Conservation (phyloP, 2,113 vertebrate species). For the Lepus europaeus region DNA sequence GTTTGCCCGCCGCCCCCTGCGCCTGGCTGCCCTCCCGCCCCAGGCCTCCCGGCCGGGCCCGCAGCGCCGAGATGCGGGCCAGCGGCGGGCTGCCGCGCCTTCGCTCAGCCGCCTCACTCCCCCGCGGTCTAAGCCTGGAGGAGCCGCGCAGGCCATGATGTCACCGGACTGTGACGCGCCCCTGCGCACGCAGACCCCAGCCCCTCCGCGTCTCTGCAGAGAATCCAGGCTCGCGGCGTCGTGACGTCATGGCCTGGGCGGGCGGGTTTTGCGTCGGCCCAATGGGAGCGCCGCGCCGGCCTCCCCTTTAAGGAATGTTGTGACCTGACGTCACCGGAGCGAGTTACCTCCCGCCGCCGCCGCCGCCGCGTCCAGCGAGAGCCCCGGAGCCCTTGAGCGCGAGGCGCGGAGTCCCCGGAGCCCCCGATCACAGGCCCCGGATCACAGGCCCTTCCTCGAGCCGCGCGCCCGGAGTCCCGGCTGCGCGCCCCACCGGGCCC, state of each 20-base stretch:
- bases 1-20: neutral
- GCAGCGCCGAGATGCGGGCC: neutral
- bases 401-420: slow-evolving; percentile 63
- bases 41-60: too few relatives aligned
- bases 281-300: slow-evolving; percentile 77
- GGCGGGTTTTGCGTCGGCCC: slow-evolving; percentile 81
- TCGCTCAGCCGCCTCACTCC: neutral
- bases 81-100: accelerated
- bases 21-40: too few relatives aligned
- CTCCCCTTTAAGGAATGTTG: slow-evolving; percentile 84
- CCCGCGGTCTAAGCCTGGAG: accelerated
- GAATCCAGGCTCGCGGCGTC: slow-evolving; percentile 58
- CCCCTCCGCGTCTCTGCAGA: slow-evolving; percentile 10
- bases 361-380: slow-evolving; percentile 77
- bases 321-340: slow-evolving; percentile 84
- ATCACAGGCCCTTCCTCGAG: slow-evolving; percentile 20
- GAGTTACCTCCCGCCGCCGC: slow-evolving; percentile 75
- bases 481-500: slow-evolving; percentile 76
- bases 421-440: neutral
- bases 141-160: slow-evolving; percentile 15
- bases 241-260: slow-evolving; percentile 70
- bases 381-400: slow-evolving; percentile 65
- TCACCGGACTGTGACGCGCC: slow-evolving; percentile 69
- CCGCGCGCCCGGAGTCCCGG: slow-evolving; percentile 40
- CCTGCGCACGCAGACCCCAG: neutral